Base-by-base conservation (phyloP, 2,888 invertebrate genomes). In the Baccha elongata region DNA sequence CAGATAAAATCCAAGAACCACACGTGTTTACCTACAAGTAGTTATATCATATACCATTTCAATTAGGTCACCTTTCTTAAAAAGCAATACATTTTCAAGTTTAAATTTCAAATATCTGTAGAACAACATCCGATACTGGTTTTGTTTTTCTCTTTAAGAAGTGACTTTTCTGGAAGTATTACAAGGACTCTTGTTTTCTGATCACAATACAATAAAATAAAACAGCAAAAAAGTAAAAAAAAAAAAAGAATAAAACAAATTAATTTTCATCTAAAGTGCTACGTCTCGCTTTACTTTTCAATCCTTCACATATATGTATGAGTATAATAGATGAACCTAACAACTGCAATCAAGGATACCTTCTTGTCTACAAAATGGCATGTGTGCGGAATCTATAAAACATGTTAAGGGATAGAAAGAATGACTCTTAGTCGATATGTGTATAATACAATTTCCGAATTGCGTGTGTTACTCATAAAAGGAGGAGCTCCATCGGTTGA, bases 191-290 rank as follows among this genome's bases (percentile, higher is more conserved):
- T 42, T 8, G 29, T 8, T 26, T 67, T 58, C 53, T 67, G 58
- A 23, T 15, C 60, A 40, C 21, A 68, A 32, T 42, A 32, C 13
- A 42, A 52, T 48, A 46, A 23, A 48, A 37, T 19, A 62, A 19
- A 35, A 13, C 29, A 3, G 13, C 23, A 15, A 48, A 48, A 13
- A 13, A 10, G 15, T 5, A 26, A 48, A 48, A 15, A 48, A 13
- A 10, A 48, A 13, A 0, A 3, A 13, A 74, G 10, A 35, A 64
- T 53, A 48, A 74, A 73, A 80, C 50, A 80, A 80, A 80, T 80
- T 80, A 80, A 64, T 75, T 73, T 17, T 15, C 67, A 53, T 48
- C 67, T 13, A 73, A 48, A 60, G 67, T 69, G 71, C 71, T 71
- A 26, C 29, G 60, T 62, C 60, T 60, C 52, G 62, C 46, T 75